Base-by-base conservation (phyloP, 2,113 vertebrate genomes). In the Psilopogon haemacephalus region DNA sequence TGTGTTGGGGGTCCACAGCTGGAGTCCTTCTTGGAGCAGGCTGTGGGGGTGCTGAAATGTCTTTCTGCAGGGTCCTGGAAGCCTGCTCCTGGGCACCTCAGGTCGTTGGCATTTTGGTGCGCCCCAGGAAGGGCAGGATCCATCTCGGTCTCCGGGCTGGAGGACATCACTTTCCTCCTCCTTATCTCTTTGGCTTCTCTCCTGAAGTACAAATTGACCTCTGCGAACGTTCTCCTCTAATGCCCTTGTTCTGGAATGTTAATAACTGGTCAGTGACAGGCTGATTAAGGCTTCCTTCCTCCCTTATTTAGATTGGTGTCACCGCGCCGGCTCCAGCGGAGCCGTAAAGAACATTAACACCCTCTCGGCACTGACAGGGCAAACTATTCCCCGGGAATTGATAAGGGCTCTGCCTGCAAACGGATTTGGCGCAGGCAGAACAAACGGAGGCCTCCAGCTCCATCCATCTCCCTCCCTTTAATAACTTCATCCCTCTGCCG, bases 221-320 rank as follows among this genome's bases (percentile, higher is more conserved):
- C 94, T 97, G 91, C 76, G 93, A 95, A 94, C 89, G 93, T 96
- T 96, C 93, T 93, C 95, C 94, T 97, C 82, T 97, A 93, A 92
- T 95, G 95, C 88, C 96, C 96, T 98, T 97, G 94, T 95, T 96
- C 86, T 94, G 87, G 95, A 97, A 96, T 97, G 97, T 97, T 97
- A 98, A 97, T 98, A 97, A 96, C 95, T 93, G 96, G 95, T 95
- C 96, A 97, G 95, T 95, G 96, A 96, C 97, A 97, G 96, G 91
- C 85, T 97, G 97, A 97, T 97, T 95, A 97, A 98, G 86, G 71
- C 95, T 95, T 95, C 85, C 86, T 92, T 90, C 94, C 95, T 92
- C 70, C 76, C 96, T 97, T 97, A 96, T 97, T 97, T 97, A 97
- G 96, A 93, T 94, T 94, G 97, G 94, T 96, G 93, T 96, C 93